Evolutionary conservation across 2,797 vertebrate species (phyloP).

Genomic region (Oreortyx pictus): DNA sequence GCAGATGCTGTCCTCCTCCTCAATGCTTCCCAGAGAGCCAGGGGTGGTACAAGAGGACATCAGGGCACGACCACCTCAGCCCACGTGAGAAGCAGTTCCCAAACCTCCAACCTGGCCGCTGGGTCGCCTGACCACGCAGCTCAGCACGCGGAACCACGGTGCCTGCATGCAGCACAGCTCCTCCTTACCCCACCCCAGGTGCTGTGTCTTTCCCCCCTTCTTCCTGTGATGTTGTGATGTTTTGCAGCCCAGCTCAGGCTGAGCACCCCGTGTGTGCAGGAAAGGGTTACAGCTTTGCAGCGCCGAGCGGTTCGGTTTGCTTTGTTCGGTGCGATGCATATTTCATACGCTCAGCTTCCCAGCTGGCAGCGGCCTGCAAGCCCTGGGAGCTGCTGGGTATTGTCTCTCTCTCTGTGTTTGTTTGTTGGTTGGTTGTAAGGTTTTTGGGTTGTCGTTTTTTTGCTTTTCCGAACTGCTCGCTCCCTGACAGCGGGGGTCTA

Average conservation of each 20-base stretch:
- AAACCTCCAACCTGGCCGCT: background rate
- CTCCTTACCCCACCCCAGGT: rapidly evolving
- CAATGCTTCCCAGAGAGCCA: rapidly evolving
- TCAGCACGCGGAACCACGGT: no score
- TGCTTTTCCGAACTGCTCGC: background rate
- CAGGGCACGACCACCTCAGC: no score
- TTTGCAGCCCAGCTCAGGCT: background rate
- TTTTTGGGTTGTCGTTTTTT: constrained; percentile 17
- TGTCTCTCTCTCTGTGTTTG: constrained; percentile 60
- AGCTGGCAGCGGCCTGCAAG: constrained; percentile 71
- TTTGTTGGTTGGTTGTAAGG: constrained; percentile 50
- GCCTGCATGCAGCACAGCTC: background rate
- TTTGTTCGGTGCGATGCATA: constrained; percentile 66
- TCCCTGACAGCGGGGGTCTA: constrained; percentile 46
- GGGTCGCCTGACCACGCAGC: rapidly evolving
- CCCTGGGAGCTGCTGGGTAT: constrained; percentile 45
- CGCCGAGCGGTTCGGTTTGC: constrained; percentile 23
- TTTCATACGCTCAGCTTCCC: constrained; percentile 71
- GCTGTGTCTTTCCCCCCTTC: background rate
- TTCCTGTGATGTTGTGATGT: background rate
- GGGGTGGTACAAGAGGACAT: background rate
- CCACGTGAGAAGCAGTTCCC: background rate
- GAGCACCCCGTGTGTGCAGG: background rate
- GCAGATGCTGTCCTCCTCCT: background rate
- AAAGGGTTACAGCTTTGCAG: constrained; percentile 68